A percentile compares a stretch with the other conserved stretches of the same genome.
phyloP scores from a whole-genome alignment of 2,888 invertebrate species.

The Alentia gelatinosa region DNA sequence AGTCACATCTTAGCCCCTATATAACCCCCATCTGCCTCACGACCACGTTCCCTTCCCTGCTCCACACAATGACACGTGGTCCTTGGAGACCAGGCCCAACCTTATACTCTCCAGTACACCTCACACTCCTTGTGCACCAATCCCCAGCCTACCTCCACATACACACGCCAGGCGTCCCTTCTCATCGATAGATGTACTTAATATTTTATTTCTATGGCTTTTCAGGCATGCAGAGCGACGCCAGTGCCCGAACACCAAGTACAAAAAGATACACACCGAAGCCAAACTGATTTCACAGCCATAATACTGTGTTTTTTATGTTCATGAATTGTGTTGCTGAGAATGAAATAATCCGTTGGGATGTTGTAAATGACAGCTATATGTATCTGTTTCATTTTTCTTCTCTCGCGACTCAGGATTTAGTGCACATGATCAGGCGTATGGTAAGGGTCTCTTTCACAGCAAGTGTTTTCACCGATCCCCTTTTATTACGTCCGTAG shows the following conservation, averaged over 20 bases:
- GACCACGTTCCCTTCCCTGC: too few species aligned
- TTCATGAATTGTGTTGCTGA: too few species aligned
- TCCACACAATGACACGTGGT: neutral
- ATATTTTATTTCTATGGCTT: neutral
- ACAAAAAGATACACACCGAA: too few species aligned
- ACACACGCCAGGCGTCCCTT: neutral
- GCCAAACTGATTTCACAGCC: too few species aligned
- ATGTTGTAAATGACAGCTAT: too few species aligned
- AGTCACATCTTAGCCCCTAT: too few species aligned
- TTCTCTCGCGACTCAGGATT: conserved; percentile 20
- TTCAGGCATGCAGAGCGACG: neutral
- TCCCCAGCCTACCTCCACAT: neutral
- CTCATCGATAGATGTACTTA: neutral
- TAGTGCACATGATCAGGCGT: conserved; percentile 37
- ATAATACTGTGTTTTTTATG: too few species aligned
- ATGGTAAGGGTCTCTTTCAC: conserved; percentile 39
- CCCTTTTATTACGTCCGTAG: neutral
- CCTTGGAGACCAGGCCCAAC: neutral
- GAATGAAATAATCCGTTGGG: too few species aligned
- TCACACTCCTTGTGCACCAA: neutral
- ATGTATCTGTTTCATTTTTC: too few species aligned
- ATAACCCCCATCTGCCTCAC: too few species aligned
- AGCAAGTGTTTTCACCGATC: neutral
- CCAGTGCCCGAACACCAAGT: neutral
- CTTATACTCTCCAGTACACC: neutral